A percentile compares a stretch with the other conserved stretches of the same genome.
Conservation (phyloP, 2,888 invertebrate genomes). For the Germaria angustata region DNA sequence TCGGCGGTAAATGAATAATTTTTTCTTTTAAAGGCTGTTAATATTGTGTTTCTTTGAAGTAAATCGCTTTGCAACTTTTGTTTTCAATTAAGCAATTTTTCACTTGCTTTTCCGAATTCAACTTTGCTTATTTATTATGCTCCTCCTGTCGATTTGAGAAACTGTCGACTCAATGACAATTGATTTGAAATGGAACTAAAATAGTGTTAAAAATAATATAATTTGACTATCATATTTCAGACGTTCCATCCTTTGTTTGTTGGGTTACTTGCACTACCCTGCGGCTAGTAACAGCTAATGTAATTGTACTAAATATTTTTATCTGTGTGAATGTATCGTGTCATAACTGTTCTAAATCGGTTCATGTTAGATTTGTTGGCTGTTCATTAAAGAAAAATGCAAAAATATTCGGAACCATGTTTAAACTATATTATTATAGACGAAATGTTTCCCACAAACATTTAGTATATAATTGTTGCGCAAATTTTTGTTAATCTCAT, state of each 20-base stretch:
- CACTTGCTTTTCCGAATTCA: too few species aligned
- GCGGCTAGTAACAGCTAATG: not conserved
- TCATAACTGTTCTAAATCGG: not conserved
- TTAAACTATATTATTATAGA: not conserved
- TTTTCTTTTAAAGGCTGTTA: too few species aligned
- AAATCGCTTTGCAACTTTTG: too few species aligned
- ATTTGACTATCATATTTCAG: not conserved
- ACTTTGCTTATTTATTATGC: too few species aligned
- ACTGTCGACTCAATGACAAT: too few species aligned
- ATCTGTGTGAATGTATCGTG: not conserved
- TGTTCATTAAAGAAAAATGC: not conserved
- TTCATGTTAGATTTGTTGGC: not conserved
- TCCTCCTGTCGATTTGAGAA: too few species aligned
- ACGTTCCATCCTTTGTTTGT: not conserved
- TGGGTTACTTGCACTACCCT: conserved; percentile 29
- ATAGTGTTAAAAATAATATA: too few species aligned
- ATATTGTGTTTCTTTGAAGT: too few species aligned
- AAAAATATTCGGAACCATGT: not conserved
- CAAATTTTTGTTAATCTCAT: not conserved
- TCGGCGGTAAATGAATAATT: too few species aligned
- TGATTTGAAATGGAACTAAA: too few species aligned
- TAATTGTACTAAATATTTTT: not conserved
- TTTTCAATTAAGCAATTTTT: too few species aligned
- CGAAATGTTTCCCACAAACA: not conserved
- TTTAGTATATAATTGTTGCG: not conserved